Evolutionary conservation across 1,140 invertebrate genomes (phyloP).

Genomic region (Trichomalopsis sarcophagae): DNA sequence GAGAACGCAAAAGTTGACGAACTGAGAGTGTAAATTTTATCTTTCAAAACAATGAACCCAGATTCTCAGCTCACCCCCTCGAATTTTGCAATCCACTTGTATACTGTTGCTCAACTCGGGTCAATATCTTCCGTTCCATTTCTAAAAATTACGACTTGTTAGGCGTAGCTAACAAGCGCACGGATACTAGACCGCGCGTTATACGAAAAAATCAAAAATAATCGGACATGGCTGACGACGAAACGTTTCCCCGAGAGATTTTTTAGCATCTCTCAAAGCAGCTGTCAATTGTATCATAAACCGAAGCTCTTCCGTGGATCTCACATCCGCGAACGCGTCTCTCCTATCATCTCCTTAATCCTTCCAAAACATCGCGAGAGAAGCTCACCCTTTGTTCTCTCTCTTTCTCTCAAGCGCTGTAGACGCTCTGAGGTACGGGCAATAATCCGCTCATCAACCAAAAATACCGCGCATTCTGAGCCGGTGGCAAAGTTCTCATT

Average conservation of each 20-base stretch:
- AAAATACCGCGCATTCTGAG: conserved; percentile 8
- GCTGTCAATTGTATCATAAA: conserved; percentile 42
- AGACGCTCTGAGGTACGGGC: neutral
- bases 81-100: no score
- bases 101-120: no score
- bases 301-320: conserved; percentile 1
- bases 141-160: neutral
- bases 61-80: no score
- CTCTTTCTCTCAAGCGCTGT: no score
- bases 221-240: neutral
- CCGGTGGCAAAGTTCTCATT: neutral
- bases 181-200: no score
- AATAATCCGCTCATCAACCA: neutral
- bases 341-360: no score
- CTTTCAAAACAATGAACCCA: no score
- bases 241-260: neutral
- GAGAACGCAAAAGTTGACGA: neutral
- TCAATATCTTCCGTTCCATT: no score
- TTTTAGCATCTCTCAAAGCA: neutral
- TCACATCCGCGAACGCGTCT: neutral
- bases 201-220: conserved; percentile 4
- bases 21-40: no score
- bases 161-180: no score
- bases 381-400: no score
- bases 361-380: no score